phyloP scores from a whole-genome alignment of 2,113 vertebrate species.

The Upupa epops region DNA sequence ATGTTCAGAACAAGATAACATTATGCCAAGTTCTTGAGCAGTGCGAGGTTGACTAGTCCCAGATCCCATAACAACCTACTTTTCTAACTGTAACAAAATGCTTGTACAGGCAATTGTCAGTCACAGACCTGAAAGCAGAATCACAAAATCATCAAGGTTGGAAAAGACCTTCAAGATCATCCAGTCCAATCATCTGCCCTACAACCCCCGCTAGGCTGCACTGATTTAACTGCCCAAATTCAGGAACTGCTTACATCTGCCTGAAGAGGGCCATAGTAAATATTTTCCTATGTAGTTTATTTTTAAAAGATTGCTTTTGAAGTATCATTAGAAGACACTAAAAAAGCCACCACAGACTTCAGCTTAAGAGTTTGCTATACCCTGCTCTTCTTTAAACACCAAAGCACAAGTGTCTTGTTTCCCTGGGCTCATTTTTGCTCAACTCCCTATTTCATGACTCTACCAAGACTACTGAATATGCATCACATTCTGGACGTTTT shows the following conservation, averaged over 20 bases:
- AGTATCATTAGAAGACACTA: background rate
- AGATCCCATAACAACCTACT: accelerated
- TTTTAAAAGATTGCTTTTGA: background rate
- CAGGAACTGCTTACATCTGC: background rate
- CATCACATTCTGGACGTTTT: background rate
- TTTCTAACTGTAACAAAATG: background rate
- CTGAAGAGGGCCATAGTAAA: background rate
- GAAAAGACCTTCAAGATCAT: too few relatives aligned
- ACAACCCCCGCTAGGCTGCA: background rate
- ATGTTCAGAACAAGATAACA: background rate
- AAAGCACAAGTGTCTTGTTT: background rate
- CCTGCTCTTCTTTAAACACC: background rate
- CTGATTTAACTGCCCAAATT: background rate
- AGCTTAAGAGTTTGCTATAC: background rate
- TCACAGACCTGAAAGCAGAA: background rate
- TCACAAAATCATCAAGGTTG: too few relatives aligned
- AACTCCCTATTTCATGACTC: background rate
- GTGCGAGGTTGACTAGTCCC: background rate
- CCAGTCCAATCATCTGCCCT: too few relatives aligned
- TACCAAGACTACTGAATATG: slow-evolving; percentile 26
- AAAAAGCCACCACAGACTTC: background rate
- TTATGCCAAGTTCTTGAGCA: accelerated
- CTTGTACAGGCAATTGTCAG: background rate
- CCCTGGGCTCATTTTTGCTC: background rate
- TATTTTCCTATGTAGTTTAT: background rate